phyloP scores from a whole-genome alignment of 1,140 invertebrate genomes.

The Aphidius gifuensis region DNA sequence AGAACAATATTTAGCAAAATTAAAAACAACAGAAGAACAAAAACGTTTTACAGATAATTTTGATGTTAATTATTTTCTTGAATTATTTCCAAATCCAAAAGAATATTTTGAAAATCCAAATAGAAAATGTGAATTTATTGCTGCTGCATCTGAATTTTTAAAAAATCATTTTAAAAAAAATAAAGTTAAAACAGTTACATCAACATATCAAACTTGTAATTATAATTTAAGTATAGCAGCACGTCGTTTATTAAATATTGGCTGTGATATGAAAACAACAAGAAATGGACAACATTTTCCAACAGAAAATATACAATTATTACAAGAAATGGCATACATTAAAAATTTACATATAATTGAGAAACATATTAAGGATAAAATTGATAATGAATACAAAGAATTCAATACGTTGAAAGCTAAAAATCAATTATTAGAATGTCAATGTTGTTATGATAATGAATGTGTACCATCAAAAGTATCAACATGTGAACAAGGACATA shows the following conservation, averaged over 20 bases:
- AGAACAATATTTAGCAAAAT: constrained; percentile 50
- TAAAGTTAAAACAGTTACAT: constrained; percentile 25
- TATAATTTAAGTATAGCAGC: constrained; percentile 41
- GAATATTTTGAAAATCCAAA: constrained; percentile 52
- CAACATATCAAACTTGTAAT: constrained; percentile 27
- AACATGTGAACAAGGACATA: constrained; percentile 58
- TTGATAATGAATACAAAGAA: constrained; percentile 38
- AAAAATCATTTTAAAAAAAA: constrained; percentile 37
- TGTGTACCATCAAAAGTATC: constrained; percentile 60
- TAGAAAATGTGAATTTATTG: constrained; percentile 36
- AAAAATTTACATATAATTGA: constrained; percentile 51
- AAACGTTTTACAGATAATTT: constrained; percentile 51
- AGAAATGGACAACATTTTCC: constrained; percentile 23
- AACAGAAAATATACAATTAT: constrained; percentile 43
- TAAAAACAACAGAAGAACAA: constrained; percentile 42
- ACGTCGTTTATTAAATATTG: constrained; percentile 26
- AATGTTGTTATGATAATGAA: constrained; percentile 62
- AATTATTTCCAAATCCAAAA: constrained; percentile 58
- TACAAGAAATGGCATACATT: constrained; percentile 57
- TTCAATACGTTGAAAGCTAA: constrained; percentile 41
- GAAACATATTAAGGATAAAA: constrained; percentile 39
- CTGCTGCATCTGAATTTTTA: constrained; percentile 43
- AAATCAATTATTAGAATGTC: constrained; percentile 45
- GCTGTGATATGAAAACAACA: constrained; percentile 31
- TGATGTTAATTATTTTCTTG: constrained; percentile 55